A percentile compares a stretch with the other conserved stretches of the same genome.
Evolutionary conservation across 2,888 invertebrate genomes (phyloP).

Genomic region (Pyrgus malvae): DNA sequence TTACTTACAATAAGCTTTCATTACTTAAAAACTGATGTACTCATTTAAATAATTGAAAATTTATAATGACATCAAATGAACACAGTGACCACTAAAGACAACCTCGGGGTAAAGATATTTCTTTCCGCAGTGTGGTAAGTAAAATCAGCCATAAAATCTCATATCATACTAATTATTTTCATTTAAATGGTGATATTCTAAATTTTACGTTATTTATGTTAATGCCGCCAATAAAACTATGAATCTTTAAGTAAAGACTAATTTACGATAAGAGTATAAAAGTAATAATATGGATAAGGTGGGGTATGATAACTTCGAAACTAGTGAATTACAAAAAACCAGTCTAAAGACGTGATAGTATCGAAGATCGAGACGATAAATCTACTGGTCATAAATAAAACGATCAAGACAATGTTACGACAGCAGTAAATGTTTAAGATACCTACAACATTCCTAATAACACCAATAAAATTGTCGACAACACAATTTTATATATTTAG

Average conservation of each 20-base stretch:
- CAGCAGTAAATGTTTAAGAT: constrained; percentile 13
- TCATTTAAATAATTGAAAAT: too few species aligned
- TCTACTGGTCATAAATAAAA: constrained; percentile 26
- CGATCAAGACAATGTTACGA: constrained; percentile 24
- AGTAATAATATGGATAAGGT: constrained; percentile 4
- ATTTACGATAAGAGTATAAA: constrained; percentile 19
- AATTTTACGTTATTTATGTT: neutral
- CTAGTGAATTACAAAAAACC: constrained; percentile 16
- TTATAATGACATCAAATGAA: too few species aligned
- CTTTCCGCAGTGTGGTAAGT: too few species aligned
- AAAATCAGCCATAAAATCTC: too few species aligned
- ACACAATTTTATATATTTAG: constrained; percentile 7
- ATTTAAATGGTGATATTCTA: constrained; percentile 7
- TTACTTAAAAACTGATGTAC: too few species aligned
- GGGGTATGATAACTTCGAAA: neutral
- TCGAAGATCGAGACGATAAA: constrained; percentile 26
- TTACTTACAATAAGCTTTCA: too few species aligned
- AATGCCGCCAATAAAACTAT: constrained; percentile 17
- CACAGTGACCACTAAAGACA: too few species aligned
- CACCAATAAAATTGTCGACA: constrained; percentile 8
- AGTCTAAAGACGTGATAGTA: constrained; percentile 21
- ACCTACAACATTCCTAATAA: constrained; percentile 12
- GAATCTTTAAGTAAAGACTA: constrained; percentile 9
- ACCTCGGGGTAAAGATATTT: too few species aligned
- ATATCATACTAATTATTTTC: neutral